Evolutionary conservation across 2,888 invertebrate species (phyloP), one percentile per base, ranked within the genome.

Genomic region (Elmis aenea): DNA sequence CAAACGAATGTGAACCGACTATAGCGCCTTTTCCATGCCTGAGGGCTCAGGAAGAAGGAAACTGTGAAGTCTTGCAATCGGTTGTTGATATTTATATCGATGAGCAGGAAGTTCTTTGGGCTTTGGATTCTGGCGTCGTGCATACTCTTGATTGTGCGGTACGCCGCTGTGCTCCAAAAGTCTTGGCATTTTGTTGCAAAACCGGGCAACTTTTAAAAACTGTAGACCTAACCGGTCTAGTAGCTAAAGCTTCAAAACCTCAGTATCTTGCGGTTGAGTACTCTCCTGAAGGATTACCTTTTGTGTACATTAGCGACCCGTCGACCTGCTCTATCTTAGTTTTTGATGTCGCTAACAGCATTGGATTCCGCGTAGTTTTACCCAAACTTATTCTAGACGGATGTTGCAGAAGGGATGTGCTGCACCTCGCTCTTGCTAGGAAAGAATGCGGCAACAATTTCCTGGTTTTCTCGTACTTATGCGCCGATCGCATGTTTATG

Each of bases 201-300:
- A 73, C 74, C 5, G 74, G 74, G 27, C 79, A 81, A 64, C 63
- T 82, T 8, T 69, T 81, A 3, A 80, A 77, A 54, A 68, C 69
- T 0, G 70, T 85, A 20, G 76, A 79, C 31, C 62, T 86, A 25
- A 73, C 77, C 8, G 67, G 73, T 0, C 63, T 81, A 6, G 71
- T 76, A 1, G 73, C 74, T 21, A 62, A 71, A 5, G 72, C 70
- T 5, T 81, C 83, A 0, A 72, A 80, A 8, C 67, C 85, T 13
- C 86, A 86, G 58, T 82, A 83, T 52, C 61, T 86, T 23, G 75
- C 74, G 0, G 76, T 81, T 2, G 85, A 86, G 50, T 80, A 83
- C 56, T 71, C 73, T 1, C 55, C 71, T 6, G 75, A 76, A 37
- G 79, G 77, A 3, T 74, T 26, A 13, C 74, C 77, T 13, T 82